Conservation (phyloP, 2,888 invertebrate species). For the Cheilosia vulpina region DNA sequence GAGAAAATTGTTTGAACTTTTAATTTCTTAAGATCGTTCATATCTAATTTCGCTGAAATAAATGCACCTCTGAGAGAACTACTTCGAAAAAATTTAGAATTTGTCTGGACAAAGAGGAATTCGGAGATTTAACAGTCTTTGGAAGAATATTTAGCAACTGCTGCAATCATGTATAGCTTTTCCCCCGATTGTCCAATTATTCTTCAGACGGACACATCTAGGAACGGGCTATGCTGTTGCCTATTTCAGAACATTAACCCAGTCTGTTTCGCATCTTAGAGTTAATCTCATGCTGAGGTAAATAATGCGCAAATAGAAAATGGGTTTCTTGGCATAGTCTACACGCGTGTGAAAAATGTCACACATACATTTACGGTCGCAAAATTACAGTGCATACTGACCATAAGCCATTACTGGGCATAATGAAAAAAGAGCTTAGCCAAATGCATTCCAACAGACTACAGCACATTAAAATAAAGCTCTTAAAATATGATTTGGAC, state of each 20-base stretch:
- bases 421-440: constrained; percentile 72
- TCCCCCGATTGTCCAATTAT: constrained; percentile 22
- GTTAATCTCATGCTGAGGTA: constrained; percentile 75
- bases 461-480: constrained; percentile 47
- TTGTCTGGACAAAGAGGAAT: constrained; percentile 55
- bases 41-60: not conserved
- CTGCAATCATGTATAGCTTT: constrained; percentile 48
- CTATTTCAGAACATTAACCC: constrained; percentile 10
- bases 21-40: not conserved
- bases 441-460: constrained; percentile 49
- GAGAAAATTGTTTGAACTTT: constrained; percentile 75
- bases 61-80: constrained; percentile 30
- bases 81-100: constrained; percentile 76
- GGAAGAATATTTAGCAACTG: not conserved
- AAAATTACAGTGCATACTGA: constrained; percentile 9
- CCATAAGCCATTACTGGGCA: constrained; percentile 44
- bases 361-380: constrained; percentile 10
- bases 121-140: not conserved
- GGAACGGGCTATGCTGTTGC: constrained; percentile 61
- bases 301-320: constrained; percentile 70
- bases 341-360: constrained; percentile 45
- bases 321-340: constrained; percentile 24
- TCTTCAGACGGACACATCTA: constrained; percentile 31
- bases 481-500: constrained; percentile 74
- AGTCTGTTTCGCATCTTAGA: constrained; percentile 76